Evolutionary conservation across 2,113 vertebrate genomes (phyloP).

Genomic region (Vulpes vulpes): DNA sequence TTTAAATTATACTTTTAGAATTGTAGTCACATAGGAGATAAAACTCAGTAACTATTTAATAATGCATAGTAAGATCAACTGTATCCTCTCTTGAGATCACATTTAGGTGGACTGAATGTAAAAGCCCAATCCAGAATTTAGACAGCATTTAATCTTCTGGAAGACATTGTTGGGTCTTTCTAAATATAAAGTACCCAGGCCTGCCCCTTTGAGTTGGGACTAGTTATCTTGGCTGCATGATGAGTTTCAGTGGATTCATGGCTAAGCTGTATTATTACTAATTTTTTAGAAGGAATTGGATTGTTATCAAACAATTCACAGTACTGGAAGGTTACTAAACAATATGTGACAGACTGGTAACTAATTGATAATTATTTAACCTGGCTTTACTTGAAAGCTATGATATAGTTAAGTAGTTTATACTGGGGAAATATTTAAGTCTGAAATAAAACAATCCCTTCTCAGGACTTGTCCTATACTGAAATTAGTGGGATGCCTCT

Average conservation of each 20-base stretch:
- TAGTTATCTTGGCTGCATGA: constrained; percentile 40
- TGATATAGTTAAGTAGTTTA: background rate
- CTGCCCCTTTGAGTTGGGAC: constrained; percentile 8
- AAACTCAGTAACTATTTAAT: constrained; percentile 84
- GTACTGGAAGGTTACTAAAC: constrained; percentile 25
- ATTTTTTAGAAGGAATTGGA: constrained; percentile 12
- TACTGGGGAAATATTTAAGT: background rate
- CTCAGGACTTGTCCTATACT: background rate
- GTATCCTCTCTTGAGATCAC: constrained; percentile 81
- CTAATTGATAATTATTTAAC: constrained; percentile 48
- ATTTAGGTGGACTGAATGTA: constrained; percentile 79
- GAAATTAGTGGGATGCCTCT: background rate
- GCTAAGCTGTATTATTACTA: background rate
- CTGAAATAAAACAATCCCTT: background rate
- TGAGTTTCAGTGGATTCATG: constrained; percentile 34
- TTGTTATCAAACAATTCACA: constrained; percentile 31
- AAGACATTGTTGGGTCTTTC: constrained; percentile 69
- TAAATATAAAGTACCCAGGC: constrained; percentile 39
- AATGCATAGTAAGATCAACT: constrained; percentile 82
- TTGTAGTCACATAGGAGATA: constrained; percentile 82
- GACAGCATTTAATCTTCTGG: constrained; percentile 73
- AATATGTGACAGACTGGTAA: constrained; percentile 41
- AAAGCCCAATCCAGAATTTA: constrained; percentile 68
- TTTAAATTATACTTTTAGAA: constrained; percentile 85
- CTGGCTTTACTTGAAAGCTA: constrained; percentile 20